Evolutionary conservation across 1,140 invertebrate species (phyloP), one percentile per base, ranked within the genome.

Genomic region (Bombus turneri): DNA sequence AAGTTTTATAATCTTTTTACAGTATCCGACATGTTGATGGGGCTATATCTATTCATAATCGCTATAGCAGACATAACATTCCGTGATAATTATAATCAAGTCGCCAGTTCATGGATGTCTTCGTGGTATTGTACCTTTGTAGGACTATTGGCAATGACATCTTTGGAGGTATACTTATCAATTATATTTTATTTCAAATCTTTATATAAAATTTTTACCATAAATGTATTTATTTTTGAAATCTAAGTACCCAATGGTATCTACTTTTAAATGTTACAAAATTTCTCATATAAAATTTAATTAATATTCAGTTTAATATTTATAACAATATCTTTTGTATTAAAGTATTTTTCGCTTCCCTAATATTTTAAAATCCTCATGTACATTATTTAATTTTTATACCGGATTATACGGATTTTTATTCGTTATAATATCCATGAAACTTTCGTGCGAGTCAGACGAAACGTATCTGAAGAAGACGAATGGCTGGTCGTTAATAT

Each of bases 1-100:
- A 39, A 83, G 18, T 85, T 69, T 62, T 66, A 72, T 81, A 83
- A 90, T 88, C 81, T 76, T 83, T 88, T 88, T 88, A 81, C 90
- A 96, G 95, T 97, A n/a, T 96, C 97, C 12, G 98, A 98, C 94
- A 95, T 98, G 87, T 93, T 98, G 31, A 98, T 98, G 97, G 98
- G 97, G 1, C 92, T 98, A 71, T 98, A 98, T 93, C 94, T 98
- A 80, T 91, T 97, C 25, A 95, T 97, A 73, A 97, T 98, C 87
- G 97, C 96, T 10, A 92, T 96, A 53, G 95, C 97, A 89, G 98
- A 98, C 92, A 91, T 96, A 47, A 94, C 95, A 74, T 97, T 96
- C 91, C 94, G 97, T 34, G 96, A 96, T 76, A 94, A 95, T 71
- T 98, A 97, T 93, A 96, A 97, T 87, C 91, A 94, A 82, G 94